These are phyloP conservation scores for Machimus rusticus DNA, from an alignment of 2,888 invertebrate genomes.

Conservation along the genomic window DNA sequence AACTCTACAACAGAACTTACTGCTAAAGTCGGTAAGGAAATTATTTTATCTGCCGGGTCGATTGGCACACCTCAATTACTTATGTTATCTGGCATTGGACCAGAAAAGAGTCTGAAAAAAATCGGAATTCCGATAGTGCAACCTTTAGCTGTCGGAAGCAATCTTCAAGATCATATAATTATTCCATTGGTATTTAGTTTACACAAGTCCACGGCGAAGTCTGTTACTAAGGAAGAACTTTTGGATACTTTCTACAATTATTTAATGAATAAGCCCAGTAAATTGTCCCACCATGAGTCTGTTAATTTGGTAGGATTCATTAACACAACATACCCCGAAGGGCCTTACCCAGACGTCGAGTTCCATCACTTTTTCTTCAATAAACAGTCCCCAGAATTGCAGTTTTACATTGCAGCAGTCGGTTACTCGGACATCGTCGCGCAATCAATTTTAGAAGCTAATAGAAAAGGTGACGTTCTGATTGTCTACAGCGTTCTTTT, in stretches of 20 bases:
- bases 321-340: constrained; percentile 64
- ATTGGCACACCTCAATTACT: constrained; percentile 58
- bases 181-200: constrained; percentile 61
- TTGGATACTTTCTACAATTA: constrained; percentile 62
- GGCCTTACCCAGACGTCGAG: constrained; percentile 69
- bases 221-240: constrained; percentile 52
- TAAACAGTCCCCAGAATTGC: constrained; percentile 59
- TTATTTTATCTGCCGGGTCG: constrained; percentile 57
- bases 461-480: constrained; percentile 58
- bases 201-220: constrained; percentile 55
- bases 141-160: constrained; percentile 69
- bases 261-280: constrained; percentile 64
- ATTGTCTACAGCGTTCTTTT: constrained; percentile 61
- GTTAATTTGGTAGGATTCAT: constrained; percentile 66
- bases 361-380: constrained; percentile 63
- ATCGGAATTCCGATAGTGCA: constrained; percentile 52
- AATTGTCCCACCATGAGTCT: constrained; percentile 60
- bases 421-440: constrained; percentile 57
- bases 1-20: constrained; percentile 56
- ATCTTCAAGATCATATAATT: constrained; percentile 81
- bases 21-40: constrained; percentile 53
- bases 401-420: constrained; percentile 57
- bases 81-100: constrained; percentile 59
- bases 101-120: constrained; percentile 51
- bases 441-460: constrained; percentile 57